Conservation (phyloP, 2,113 vertebrate species). For the Orthonyx spaldingii region DNA sequence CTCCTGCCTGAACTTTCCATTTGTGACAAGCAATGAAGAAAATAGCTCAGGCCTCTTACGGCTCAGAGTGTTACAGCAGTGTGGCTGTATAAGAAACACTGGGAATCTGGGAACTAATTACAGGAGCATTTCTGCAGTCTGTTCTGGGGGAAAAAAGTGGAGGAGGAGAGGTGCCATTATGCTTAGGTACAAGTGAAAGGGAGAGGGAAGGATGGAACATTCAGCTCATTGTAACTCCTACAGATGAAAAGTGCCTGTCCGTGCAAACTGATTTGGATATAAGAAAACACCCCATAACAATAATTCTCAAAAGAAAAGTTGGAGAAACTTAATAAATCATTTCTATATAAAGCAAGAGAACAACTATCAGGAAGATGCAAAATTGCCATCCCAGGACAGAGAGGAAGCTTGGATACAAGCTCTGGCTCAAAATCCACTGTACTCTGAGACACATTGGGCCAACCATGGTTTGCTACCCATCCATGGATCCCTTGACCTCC, state of each 20-base stretch:
- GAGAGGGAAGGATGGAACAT: not conserved
- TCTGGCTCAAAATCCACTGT: not conserved
- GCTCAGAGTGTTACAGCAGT: fast-evolving
- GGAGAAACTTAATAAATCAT: not conserved
- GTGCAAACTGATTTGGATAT: not conserved
- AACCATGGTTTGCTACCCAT: not conserved
- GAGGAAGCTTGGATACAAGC: not conserved
- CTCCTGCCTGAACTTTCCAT: not conserved
- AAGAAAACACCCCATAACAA: not conserved
- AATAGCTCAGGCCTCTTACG: not conserved
- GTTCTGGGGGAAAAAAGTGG: not conserved
- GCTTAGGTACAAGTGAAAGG: not conserved
- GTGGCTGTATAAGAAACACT: not conserved
- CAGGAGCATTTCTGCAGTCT: not conserved
- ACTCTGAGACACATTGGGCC: too few relatives aligned
- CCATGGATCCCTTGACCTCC: not conserved
- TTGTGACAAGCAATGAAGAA: not conserved
- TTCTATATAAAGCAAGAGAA: not conserved
- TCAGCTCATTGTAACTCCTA: not conserved
- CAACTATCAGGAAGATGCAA: not conserved
- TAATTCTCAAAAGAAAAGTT: not conserved
- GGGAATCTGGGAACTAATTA: not conserved
- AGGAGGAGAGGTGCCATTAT: not conserved
- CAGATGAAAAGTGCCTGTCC: not conserved
- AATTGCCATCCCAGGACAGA: not conserved